Conservation (phyloP, 2,797 vertebrate species). For the Knipowitschia caucasica region DNA sequence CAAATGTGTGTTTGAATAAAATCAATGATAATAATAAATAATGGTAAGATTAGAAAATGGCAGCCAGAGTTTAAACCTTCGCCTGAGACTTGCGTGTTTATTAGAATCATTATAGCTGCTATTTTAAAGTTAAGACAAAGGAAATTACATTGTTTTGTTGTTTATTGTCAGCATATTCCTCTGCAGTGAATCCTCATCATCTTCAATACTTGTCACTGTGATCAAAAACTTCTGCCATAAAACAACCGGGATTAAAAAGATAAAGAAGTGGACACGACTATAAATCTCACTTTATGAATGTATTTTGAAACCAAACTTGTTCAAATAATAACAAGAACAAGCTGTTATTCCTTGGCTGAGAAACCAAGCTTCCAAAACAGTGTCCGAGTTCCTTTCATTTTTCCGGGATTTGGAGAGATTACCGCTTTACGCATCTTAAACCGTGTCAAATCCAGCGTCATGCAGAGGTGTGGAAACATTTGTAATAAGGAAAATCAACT, state of each 20-base stretch:
- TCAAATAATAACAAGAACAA: background rate
- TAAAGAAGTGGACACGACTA: too few species aligned
- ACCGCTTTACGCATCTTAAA: background rate
- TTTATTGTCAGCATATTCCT: background rate
- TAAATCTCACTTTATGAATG: background rate
- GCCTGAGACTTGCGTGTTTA: background rate
- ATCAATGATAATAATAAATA: constrained; percentile 30
- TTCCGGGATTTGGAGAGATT: constrained; percentile 3
- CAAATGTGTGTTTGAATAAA: constrained; percentile 29
- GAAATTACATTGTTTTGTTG: background rate
- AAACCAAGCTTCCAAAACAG: constrained; percentile 3
- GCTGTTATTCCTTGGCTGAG: background rate
- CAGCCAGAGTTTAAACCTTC: constrained; percentile 14
- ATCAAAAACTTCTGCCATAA: too few species aligned
- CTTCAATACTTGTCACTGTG: too few species aligned
- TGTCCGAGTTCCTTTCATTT: constrained; percentile 3
- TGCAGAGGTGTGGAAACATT: background rate
- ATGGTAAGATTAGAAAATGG: constrained; percentile 12
- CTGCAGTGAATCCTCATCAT: too few species aligned
- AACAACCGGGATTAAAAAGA: too few species aligned
- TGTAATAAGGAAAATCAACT: background rate
- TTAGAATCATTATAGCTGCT: background rate
- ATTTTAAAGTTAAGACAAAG: background rate
- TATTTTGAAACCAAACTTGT: background rate
- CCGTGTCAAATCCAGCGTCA: background rate